Percentiles rank a stretch among this genome's conserved stretches.
Conservation (phyloP, 2,113 vertebrate species). For the Sceloporus tristichus region DNA sequence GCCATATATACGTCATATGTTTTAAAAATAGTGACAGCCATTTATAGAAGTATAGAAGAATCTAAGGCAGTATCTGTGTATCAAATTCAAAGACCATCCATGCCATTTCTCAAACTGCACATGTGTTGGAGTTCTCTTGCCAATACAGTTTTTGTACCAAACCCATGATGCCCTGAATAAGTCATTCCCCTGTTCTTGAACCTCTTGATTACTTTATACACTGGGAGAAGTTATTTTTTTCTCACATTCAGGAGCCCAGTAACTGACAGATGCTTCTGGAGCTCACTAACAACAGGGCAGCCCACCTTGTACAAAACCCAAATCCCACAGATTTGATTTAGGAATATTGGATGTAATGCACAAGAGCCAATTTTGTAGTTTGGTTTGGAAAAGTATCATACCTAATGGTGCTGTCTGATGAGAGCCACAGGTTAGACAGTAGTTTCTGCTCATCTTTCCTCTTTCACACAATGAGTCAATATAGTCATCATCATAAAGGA, state of each 20-base stretch:
- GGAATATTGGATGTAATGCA: slow-evolving; percentile 5
- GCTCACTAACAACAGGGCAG: background rate
- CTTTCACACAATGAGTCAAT: slow-evolving; percentile 90
- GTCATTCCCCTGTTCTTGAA: background rate
- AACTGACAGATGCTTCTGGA: background rate
- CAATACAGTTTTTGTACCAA: background rate
- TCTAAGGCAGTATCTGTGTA: background rate
- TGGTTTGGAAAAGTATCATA: slow-evolving; percentile 57
- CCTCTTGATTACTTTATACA: background rate
- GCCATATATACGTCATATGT: background rate
- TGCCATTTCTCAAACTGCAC: background rate
- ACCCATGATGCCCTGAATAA: background rate
- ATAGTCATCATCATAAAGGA: slow-evolving; percentile 92
- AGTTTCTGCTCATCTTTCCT: slow-evolving; percentile 90
- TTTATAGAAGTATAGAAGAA: background rate
- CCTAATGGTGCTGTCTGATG: slow-evolving; percentile 85
- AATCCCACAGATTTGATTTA: slow-evolving; percentile 50
- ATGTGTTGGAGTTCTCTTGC: background rate
- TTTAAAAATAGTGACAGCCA: background rate
- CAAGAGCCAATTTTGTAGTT: slow-evolving; percentile 7
- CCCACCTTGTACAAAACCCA: background rate
- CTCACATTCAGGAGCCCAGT: background rate
- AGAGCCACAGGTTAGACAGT: slow-evolving; percentile 89
- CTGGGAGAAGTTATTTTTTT: background rate
- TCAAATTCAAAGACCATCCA: background rate